A percentile compares a stretch with the other conserved stretches of the same genome.
Conservation (phyloP, 2,888 invertebrate species). For the Diarsia rubi region DNA sequence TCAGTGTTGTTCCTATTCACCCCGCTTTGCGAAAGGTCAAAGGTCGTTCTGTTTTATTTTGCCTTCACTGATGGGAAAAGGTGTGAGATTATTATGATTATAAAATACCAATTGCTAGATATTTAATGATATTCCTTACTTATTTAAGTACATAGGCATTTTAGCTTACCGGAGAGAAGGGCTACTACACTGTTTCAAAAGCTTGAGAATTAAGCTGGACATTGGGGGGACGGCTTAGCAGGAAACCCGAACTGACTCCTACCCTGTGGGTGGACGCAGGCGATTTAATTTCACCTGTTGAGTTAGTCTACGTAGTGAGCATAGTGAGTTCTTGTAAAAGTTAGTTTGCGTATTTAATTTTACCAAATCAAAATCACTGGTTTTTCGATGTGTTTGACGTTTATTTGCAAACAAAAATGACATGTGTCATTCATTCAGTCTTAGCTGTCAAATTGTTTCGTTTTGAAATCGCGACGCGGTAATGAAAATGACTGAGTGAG, state of each 20-base stretch:
- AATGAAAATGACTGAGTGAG: too few relatives aligned
- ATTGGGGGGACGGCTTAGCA: not conserved
- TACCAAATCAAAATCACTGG: too few relatives aligned
- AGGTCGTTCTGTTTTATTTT: not conserved
- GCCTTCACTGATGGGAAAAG: not conserved
- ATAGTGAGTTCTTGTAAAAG: too few relatives aligned
- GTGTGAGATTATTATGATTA: not conserved
- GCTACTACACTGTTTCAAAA: not conserved
- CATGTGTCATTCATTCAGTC: too few relatives aligned
- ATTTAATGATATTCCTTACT: not conserved
- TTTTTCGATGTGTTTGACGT: too few relatives aligned
- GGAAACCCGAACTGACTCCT: not conserved
- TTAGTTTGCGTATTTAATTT: too few relatives aligned
- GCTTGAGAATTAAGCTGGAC: not conserved
- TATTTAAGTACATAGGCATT: not conserved
- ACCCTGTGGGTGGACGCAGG: too few relatives aligned
- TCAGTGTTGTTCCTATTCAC: too few relatives aligned
- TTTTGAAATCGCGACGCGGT: too few relatives aligned
- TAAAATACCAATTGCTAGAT: not conserved
- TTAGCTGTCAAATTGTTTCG: too few relatives aligned
- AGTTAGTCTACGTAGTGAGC: not conserved
- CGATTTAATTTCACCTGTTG: not conserved
- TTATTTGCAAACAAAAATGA: too few relatives aligned
- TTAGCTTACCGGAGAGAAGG: slow-evolving; percentile 1
- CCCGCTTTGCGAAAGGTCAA: not conserved